Conservation (phyloP, 2,888 invertebrate species). For the Cerceris ruficornis region DNA sequence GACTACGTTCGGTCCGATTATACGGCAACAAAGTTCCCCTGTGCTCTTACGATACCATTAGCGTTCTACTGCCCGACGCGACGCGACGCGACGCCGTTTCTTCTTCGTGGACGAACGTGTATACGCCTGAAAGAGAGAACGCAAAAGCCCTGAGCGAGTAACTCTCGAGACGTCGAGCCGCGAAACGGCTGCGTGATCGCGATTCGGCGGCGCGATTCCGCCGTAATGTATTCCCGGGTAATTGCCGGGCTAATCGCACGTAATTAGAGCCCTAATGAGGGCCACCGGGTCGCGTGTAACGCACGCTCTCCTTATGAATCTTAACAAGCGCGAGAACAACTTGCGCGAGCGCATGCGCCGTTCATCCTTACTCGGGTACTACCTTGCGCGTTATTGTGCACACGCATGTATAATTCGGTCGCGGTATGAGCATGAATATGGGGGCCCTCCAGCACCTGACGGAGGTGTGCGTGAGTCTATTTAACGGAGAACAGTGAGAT, state of each 20-base stretch:
- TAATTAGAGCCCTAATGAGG: slow-evolving; percentile 73
- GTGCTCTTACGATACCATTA: slow-evolving; percentile 5
- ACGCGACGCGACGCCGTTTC: neutral
- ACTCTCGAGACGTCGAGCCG: no score
- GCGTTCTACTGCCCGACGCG: neutral
- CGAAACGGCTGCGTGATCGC: slow-evolving; percentile 53
- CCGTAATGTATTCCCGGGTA: slow-evolving; percentile 68
- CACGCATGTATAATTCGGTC: neutral
- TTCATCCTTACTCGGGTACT: no score
- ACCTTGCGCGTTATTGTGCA: neutral
- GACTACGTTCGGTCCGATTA: slow-evolving; percentile 31
- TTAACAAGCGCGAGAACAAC: slow-evolving; percentile 66
- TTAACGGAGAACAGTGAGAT: slow-evolving; percentile 40
- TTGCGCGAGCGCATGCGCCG: slow-evolving; percentile 3
- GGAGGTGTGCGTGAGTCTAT: neutral
- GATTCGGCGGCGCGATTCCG: slow-evolving; percentile 58
- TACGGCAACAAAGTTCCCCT: slow-evolving; percentile 28
- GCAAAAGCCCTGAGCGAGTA: no score
- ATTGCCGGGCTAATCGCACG: slow-evolving; percentile 73
- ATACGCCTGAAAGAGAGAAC: no score
- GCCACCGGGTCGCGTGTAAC: slow-evolving; percentile 72
- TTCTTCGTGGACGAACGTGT: neutral
- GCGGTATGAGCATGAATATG: neutral
- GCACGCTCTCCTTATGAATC: slow-evolving; percentile 65
- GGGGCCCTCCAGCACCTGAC: neutral